Evolutionary conservation across 2,888 invertebrate genomes (phyloP).

Genomic region (Axea sp.): DNA sequence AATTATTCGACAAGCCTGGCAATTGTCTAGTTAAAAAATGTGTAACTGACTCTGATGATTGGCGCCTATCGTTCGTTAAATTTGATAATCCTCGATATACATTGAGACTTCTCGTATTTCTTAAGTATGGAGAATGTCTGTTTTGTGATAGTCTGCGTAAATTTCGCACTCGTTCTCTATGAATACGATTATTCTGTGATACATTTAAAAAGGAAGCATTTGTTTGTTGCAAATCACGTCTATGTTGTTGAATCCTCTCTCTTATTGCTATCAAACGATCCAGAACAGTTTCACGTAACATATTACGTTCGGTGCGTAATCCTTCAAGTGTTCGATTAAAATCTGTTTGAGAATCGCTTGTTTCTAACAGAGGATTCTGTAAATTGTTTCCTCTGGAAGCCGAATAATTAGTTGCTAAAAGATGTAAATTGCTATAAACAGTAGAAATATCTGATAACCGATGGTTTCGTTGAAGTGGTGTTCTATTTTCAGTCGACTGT

Average conservation of each 20-base stretch:
- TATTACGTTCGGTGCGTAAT: slow-evolving; percentile 63
- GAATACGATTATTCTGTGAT: slow-evolving; percentile 11
- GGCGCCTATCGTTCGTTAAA: slow-evolving; percentile 2
- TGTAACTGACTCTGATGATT: background rate
- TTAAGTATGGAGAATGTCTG: slow-evolving; percentile 66
- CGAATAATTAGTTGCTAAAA: slow-evolving; percentile 27
- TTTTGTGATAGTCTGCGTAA: slow-evolving; percentile 60
- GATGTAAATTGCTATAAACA: slow-evolving; percentile 32
- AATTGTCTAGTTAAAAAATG: slow-evolving; percentile 13
- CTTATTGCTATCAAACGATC: slow-evolving; percentile 67
- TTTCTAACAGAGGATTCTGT: slow-evolving; percentile 22
- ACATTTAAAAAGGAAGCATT: background rate
- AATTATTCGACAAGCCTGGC: slow-evolving; percentile 4
- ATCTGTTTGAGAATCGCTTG: slow-evolving; percentile 49
- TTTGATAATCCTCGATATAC: slow-evolving; percentile 9
- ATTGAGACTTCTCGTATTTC: slow-evolving; percentile 40
- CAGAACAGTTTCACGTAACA: slow-evolving; percentile 65
- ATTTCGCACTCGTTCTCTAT: slow-evolving; percentile 21
- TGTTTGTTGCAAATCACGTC: slow-evolving; percentile 64
- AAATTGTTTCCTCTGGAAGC: slow-evolving; percentile 1
- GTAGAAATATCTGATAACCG: slow-evolving; percentile 21
- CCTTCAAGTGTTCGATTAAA: slow-evolving; percentile 64
- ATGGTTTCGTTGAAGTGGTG: slow-evolving; percentile 5
- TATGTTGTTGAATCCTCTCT: slow-evolving; percentile 65
- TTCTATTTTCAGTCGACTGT: slow-evolving; percentile 11